Base-by-base conservation (phyloP, 2,797 vertebrate species). In the Helicolenus hilgendorfi region DNA sequence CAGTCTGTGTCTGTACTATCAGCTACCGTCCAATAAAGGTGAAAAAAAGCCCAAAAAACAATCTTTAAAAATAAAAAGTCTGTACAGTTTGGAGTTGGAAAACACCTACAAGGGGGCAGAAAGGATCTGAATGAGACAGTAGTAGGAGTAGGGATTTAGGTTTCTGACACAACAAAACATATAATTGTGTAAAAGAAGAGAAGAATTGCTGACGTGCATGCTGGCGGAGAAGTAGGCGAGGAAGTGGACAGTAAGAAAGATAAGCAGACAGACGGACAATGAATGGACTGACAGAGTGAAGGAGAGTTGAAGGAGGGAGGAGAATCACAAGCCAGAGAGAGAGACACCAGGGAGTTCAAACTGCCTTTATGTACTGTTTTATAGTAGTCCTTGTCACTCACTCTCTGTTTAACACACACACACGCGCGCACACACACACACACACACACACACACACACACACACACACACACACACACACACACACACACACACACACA, bases 281-380 rank as follows among this genome's bases (percentile, higher is more conserved):
- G 36, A 86, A 80, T 56, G 75, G 72, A 59, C 13, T 62, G 77
- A 87, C 38, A 36, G 81, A 87, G 68, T 81, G 87, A 94, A 94
- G 91, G 92, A 89, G 83, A 92, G 86, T 83, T 88, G 86, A 92
- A 94, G 87, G 88, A 69, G 82, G 90, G 58, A 49, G 35, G 31
- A 75, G 45, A 63, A 84, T 84, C 22, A 84, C 36, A 62, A 60
- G 81, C 84, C 86, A 89, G 80, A 11, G 49, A 11, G 49, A 0
- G 31, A 81, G 89, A 85, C 60, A 13, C 60, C 77, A 14, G 81
- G 35, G 77, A 86, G 72, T 88, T 87, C 63, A 83, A 80, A 85
- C 70, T 83, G 87, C 77, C 65, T 90, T 94, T 77, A 87, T 82
- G 70, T 65, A 9, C 72, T 5, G 74, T 87, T 94, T 92, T 85